Evolutionary conservation across 64 coral and sea anemone species (phyloP).

Genomic region (Stichodactyla mertensii): DNA sequence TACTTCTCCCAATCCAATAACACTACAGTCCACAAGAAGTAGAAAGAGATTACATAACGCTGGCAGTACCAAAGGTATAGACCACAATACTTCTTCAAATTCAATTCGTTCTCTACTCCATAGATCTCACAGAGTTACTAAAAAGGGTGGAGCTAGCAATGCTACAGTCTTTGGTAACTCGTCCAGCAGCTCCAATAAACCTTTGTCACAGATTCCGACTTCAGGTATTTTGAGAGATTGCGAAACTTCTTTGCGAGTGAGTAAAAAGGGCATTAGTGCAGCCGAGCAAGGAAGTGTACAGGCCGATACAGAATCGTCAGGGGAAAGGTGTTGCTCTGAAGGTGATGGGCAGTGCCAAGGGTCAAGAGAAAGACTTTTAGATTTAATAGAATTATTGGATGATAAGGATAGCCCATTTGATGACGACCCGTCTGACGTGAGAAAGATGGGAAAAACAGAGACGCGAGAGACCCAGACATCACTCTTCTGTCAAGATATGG

Average conservation of each 20-base stretch:
- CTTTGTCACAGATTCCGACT: background rate
- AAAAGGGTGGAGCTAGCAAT: background rate
- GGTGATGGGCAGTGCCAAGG: background rate
- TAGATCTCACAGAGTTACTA: background rate
- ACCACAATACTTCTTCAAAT: background rate
- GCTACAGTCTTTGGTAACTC: background rate
- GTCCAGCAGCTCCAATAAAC: background rate
- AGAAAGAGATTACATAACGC: background rate
- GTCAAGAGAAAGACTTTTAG: background rate
- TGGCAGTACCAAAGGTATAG: background rate
- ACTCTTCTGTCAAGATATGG: background rate
- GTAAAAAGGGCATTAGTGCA: background rate
- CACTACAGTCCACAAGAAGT: background rate
- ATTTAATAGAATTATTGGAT: background rate
- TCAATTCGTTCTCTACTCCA: background rate
- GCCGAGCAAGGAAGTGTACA: background rate
- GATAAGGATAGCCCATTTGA: background rate
- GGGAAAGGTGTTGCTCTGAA: background rate
- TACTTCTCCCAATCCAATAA: constrained; percentile 59
- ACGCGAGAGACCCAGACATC: background rate
- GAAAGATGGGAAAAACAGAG: background rate
- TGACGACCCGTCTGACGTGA: background rate
- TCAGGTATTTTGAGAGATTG: background rate
- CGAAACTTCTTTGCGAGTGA: background rate
- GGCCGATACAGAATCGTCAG: background rate